Conservation (phyloP, 2,113 vertebrate species). For the Zosterops japonicus region DNA sequence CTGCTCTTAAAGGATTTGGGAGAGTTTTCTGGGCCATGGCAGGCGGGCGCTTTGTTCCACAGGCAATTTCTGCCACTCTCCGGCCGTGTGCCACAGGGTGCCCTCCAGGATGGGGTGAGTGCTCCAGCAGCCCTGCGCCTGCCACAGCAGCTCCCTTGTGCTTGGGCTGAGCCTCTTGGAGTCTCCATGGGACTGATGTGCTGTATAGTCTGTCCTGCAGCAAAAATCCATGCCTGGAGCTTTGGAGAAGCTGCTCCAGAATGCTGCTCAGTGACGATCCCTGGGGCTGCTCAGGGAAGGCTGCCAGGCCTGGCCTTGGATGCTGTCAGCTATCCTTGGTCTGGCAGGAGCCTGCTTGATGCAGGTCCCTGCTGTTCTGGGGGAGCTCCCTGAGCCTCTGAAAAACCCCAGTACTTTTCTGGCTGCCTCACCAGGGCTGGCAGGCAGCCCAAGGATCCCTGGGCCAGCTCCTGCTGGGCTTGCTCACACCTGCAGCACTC, state of each 20-base stretch:
- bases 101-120: neutral
- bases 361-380: neutral
- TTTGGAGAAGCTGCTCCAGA: neutral
- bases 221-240: neutral
- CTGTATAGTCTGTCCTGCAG: neutral
- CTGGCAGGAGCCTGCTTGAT: neutral
- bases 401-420: neutral
- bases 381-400: neutral
- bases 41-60: accelerated
- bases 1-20: neutral
- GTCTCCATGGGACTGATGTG: neutral
- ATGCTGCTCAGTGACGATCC: neutral
- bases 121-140: accelerated
- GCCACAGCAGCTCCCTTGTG: neutral
- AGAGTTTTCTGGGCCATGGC: neutral
- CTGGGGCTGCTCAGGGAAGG: neutral
- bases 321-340: neutral
- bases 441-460: neutral
- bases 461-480: neutral
- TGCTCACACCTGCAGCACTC: neutral
- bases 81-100: neutral
- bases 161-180: neutral
- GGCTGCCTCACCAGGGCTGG: neutral
- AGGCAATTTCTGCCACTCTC: neutral
- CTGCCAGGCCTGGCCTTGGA: neutral